Conservation (phyloP, 2,888 invertebrate genomes). For the Rapana venosa region DNA sequence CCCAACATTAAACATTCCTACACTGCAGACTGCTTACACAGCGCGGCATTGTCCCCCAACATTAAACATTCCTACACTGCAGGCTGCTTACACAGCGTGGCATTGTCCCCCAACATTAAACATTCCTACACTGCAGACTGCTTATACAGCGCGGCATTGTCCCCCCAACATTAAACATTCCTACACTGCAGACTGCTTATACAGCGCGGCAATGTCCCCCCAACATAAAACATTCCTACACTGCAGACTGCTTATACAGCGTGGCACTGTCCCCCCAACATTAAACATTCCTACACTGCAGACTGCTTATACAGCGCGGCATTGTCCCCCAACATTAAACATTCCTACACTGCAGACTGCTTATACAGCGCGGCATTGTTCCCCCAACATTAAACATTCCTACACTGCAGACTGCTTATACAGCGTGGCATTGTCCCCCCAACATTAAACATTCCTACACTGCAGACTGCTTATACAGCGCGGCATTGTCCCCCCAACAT, state of each 20-base stretch:
- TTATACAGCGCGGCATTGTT: background rate
- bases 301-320: background rate
- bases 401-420: background rate
- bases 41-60: too few species aligned
- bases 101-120: too few species aligned
- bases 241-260: background rate
- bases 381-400: too few species aligned
- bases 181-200: background rate
- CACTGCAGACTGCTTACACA: background rate
- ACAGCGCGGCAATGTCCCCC: too few species aligned
- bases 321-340: too few species aligned
- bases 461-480: background rate
- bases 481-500: too few species aligned
- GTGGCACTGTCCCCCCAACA: too few species aligned
- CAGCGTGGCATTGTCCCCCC: too few species aligned
- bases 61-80: background rate
- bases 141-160: background rate
- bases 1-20: too few species aligned
- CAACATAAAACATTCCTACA: too few species aligned
- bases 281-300: background rate
- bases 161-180: too few species aligned
- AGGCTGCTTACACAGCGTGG: background rate
- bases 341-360: background rate
- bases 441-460: too few species aligned
- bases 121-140: background rate